phyloP scores from a whole-genome alignment of 1,140 invertebrate species.

The Magallana angulata region DNA sequence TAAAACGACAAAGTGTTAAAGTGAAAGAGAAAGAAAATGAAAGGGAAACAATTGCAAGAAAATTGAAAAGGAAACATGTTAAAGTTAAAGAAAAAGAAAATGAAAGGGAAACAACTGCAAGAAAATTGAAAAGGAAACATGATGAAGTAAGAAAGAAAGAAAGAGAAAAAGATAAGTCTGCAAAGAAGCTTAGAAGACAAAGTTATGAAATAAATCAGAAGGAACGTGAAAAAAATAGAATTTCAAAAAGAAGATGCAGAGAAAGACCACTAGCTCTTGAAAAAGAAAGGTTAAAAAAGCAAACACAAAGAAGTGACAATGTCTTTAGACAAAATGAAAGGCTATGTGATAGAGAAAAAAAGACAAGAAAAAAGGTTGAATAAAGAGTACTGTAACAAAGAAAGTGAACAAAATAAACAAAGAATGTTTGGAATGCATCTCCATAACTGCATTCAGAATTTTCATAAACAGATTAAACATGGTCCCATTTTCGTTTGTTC shows the following conservation, averaged over 20 bases:
- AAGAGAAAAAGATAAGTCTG: neutral
- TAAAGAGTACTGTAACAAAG: neutral
- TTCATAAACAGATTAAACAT: conserved; percentile 24
- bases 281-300: conserved; percentile 1
- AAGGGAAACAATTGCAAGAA: too few relatives aligned
- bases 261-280: too few relatives aligned
- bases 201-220: neutral
- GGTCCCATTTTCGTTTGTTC: conserved; percentile 46
- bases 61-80: too few relatives aligned
- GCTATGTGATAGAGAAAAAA: neutral
- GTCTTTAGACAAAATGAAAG: conserved; percentile 15
- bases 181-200: neutral
- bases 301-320: neutral
- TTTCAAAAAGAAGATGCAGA: neutral
- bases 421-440: conserved; percentile 2
- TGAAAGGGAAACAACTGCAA: too few relatives aligned
- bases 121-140: too few relatives aligned
- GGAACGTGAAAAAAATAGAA: neutral
- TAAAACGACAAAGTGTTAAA: neutral
- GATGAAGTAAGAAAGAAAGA: neutral
- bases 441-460: conserved; percentile 13
- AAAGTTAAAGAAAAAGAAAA: too few relatives aligned
- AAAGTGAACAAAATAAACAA: conserved; percentile 23
- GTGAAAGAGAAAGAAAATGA: too few relatives aligned
- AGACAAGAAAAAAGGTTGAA: neutral